Base-by-base conservation (phyloP, 2,113 vertebrate genomes). In the Semnopithecus entellus region DNA sequence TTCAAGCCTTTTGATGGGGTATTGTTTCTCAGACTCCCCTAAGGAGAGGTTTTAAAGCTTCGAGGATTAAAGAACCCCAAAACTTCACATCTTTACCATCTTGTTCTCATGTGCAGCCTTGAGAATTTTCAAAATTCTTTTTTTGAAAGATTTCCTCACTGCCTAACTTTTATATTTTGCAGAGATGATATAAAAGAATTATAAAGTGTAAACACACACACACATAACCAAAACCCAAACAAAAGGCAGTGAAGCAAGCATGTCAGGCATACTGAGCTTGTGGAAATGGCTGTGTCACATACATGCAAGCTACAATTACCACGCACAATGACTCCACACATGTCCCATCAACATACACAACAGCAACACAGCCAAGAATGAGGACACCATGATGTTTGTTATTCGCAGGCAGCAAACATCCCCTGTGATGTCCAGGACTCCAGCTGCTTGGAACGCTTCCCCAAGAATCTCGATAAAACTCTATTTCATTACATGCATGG, bases 381-480 rank as follows among this genome's bases (percentile, higher is more conserved):
- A 25, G 55, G 35, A 13, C 1, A 5, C 11, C 0, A 14, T 22
- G 23, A 18, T 27, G 4, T 8, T 14, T 10, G 48, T 3, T 7
- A 32, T 6, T 43, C 23, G 20, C 45, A 5, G 13, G 45, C 17
- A 3, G 18, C 22, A 27, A 9, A 13, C 59, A 1, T 14, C 20
- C 32, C 23, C 43, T 2, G 0, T 0, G 14, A 35, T 35, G 27
- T 18, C 32, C 17, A 20, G 81, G 32, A 22, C 9, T 22, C n/a
- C 70, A 8, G 40, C 70, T 9, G 23, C 3, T 30, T 0, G 3
- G 16, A 5, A 35, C 4, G 22, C 8, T 10, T 59, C 18, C 9
- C 14, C n/a, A 1, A 25, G 45, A 25, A 23, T 16, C 50, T 18
- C 17, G 2, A 0, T 0, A 0, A 48, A 6, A 23, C 48, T 8